phyloP scores from a whole-genome alignment of 2,797 vertebrate genomes.

The Propithecus deckenii region DNA sequence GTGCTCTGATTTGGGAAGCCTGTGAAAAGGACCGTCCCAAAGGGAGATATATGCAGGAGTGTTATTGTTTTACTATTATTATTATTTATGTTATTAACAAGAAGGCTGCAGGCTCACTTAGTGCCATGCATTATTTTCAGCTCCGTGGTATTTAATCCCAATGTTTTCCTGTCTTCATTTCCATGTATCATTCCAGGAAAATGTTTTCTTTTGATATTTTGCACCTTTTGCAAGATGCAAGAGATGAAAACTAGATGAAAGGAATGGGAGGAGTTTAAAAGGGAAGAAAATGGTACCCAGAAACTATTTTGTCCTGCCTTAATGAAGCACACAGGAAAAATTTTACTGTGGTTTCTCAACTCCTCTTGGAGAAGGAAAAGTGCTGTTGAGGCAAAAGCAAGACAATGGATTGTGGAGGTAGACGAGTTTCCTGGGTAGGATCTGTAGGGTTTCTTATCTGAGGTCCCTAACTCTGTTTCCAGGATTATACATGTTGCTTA shows the following conservation, averaged over 20 bases:
- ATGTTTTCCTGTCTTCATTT: neutral
- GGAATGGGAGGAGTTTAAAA: neutral
- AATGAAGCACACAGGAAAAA: neutral
- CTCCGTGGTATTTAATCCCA: neutral
- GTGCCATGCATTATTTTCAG: neutral
- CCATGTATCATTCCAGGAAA: neutral
- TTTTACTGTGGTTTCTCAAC: neutral
- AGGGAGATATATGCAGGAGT: neutral
- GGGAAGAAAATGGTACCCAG: neutral
- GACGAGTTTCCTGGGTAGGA: neutral
- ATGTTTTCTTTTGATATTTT: conserved; percentile 34
- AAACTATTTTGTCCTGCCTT: neutral
- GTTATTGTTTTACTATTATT: neutral
- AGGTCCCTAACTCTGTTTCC: neutral
- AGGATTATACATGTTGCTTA: too few relatives aligned
- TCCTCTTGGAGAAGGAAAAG: neutral
- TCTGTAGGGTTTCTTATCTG: neutral
- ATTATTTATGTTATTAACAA: neutral
- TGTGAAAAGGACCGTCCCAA: neutral
- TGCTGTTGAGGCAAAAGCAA: neutral
- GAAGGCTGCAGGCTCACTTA: neutral
- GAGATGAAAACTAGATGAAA: neutral
- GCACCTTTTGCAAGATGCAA: neutral
- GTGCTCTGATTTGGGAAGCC: neutral
- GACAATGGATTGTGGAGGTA: neutral